Evolutionary conservation across 2,113 vertebrate genomes (phyloP).

Genomic region (Phocoena sinus): DNA sequence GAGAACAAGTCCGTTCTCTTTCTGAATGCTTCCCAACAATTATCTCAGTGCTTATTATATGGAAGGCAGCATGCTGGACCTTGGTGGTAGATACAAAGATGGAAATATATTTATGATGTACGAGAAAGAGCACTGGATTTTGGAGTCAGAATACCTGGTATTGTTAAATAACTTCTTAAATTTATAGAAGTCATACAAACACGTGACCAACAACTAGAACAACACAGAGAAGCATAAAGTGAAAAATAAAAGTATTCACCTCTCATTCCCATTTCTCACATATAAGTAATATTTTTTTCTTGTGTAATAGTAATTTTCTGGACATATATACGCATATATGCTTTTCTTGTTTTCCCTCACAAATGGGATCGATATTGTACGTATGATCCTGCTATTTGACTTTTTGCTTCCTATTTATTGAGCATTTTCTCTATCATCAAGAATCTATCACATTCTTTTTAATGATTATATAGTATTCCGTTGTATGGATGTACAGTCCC

Average conservation of each 20-base stretch:
- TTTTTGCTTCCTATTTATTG: background rate
- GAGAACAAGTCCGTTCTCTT: background rate
- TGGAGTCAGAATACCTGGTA: background rate
- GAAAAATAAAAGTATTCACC: conserved; percentile 24
- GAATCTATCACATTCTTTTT: background rate
- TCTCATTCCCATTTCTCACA: background rate
- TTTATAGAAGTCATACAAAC: background rate
- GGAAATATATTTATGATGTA: background rate
- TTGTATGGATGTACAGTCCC: background rate
- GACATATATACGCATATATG: background rate
- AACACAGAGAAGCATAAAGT: background rate
- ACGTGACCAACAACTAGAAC: background rate
- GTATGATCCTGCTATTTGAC: background rate
- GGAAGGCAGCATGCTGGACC: background rate
- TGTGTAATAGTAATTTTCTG: background rate
- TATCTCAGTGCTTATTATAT: background rate
- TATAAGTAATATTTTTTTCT: conserved; percentile 7
- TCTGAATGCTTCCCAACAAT: conserved; percentile 20
- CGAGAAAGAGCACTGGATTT: background rate
- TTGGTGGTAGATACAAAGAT: background rate
- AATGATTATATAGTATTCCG: background rate
- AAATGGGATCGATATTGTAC: background rate
- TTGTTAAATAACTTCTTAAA: conserved; percentile 30
- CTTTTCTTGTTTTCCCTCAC: background rate
- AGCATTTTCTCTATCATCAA: background rate